Evolutionary conservation across 2,113 vertebrate genomes (phyloP).

Genomic region (Thamnaconus septentrionalis): DNA sequence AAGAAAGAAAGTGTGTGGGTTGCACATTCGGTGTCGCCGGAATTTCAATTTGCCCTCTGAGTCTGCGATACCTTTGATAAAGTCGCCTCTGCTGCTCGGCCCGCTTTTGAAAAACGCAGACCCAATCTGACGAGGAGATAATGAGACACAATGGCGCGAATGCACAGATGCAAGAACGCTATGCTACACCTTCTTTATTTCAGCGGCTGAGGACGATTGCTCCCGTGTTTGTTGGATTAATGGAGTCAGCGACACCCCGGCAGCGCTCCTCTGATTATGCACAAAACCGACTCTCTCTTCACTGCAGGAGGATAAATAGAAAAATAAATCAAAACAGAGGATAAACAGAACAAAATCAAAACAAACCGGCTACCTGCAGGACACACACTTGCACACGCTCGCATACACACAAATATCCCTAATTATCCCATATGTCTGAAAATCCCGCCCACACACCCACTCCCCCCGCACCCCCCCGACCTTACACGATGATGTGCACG

Average conservation of each 20-base stretch:
- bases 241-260: conserved; percentile 60
- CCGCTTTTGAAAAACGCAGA: conserved; percentile 16
- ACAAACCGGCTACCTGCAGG: conserved; percentile 27
- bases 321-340: conserved; percentile 41
- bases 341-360: conserved; percentile 49
- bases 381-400: not conserved
- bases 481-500: not conserved
- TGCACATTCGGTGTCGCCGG: conserved; percentile 16
- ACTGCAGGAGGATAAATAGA: conserved; percentile 40
- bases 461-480: no score
- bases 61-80: conserved; percentile 33
- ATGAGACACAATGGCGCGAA: conserved; percentile 39
- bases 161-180: conserved; percentile 24
- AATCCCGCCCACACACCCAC: not conserved
- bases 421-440: conserved; percentile 8
- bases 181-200: conserved; percentile 22
- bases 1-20: no score
- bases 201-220: conserved; percentile 28
- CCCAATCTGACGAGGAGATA: conserved; percentile 39
- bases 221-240: conserved; percentile 53
- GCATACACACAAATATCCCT: not conserved
- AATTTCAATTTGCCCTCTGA: conserved; percentile 28
- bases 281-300: conserved; percentile 25
- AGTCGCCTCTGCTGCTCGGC: conserved; percentile 13
- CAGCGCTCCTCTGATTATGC: conserved; percentile 56